A percentile compares a stretch with the other conserved stretches of the same genome.
phyloP scores from a whole-genome alignment of 2,113 vertebrate genomes.

The Neogale vison region DNA sequence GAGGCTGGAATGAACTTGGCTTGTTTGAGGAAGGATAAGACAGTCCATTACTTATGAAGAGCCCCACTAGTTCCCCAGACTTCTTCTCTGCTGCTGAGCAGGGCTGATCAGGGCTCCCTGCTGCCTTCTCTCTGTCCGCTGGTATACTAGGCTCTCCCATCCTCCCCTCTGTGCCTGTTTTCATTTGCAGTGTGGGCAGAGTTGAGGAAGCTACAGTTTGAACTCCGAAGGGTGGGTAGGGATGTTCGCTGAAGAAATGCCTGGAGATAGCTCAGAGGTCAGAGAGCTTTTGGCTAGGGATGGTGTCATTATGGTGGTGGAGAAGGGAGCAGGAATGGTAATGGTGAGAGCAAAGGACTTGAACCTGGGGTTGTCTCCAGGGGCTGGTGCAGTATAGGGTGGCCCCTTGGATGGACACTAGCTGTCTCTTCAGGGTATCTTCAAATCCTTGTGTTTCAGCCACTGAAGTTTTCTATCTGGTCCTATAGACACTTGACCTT shows the following conservation, averaged over 20 bases:
- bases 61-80: neutral
- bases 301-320: neutral
- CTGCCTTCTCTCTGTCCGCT: accelerated
- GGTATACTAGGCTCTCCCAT: neutral
- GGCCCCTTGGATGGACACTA: neutral
- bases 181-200: neutral
- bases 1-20: neutral
- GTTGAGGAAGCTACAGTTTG: neutral
- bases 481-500: neutral
- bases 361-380: neutral
- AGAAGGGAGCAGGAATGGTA: neutral
- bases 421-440: neutral
- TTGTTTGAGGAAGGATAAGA: neutral
- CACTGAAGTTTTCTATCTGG: neutral
- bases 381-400: neutral
- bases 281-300: neutral
- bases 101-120: neutral
- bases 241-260: neutral
- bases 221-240: neutral
- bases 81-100: neutral
- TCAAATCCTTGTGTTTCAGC: neutral
- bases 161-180: neutral
- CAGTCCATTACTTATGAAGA: neutral
- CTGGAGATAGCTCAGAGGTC: neutral
- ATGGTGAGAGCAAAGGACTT: neutral